Base-by-base conservation (phyloP, 2,888 invertebrate genomes). In the Neelides folsomi region DNA sequence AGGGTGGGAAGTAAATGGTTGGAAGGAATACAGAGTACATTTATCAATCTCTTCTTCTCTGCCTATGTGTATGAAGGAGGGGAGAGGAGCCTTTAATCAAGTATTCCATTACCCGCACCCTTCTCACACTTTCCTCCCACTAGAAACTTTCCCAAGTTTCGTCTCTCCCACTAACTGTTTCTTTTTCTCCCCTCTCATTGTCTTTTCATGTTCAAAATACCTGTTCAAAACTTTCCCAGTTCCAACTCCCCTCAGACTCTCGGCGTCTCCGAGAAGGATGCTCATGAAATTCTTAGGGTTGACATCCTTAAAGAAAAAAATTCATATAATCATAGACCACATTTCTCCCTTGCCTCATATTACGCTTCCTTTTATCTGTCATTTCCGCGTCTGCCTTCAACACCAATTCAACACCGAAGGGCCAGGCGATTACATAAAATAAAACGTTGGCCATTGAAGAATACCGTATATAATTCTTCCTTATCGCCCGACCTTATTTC, bases 221-320 rank as follows among this genome's bases (percentile, higher is more conserved):
- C 71, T 70, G 56, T 70, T 65, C 16, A 74, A 60, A 27, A 73
- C 73, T 67, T 73, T 72, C 27, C 75, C 76, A 53, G 72, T 72
- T 15, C 77, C 77, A 49, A 69, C 66, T 12, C 72, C 73, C 19
- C 62, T 63, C 63, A 76, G 66, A 15, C 67, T 71, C 51, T 67
- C 63, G 44, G 69, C 66, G 56, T 78, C 69, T 15, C 79, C 79
- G 49, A 68, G 67, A 15, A 79, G 67, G 37, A 79, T 70, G 57
- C 74, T 73, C 45, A 78, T 64, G 66, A 79, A 79, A 60, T 73
- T 75, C 39, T 71, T 66, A 9, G 77, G 74, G 6, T 70, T 77
- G 2, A 78, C 77, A 55, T 72, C 71, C 72, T 75, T 60, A 1
- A 57, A 53, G 52, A 46, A 49, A 53, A 51, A 20, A 43, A 49